Percentiles rank a stretch among this genome's conserved stretches.
Conservation (phyloP, 2,113 vertebrate species). For the Sula dactylatra region DNA sequence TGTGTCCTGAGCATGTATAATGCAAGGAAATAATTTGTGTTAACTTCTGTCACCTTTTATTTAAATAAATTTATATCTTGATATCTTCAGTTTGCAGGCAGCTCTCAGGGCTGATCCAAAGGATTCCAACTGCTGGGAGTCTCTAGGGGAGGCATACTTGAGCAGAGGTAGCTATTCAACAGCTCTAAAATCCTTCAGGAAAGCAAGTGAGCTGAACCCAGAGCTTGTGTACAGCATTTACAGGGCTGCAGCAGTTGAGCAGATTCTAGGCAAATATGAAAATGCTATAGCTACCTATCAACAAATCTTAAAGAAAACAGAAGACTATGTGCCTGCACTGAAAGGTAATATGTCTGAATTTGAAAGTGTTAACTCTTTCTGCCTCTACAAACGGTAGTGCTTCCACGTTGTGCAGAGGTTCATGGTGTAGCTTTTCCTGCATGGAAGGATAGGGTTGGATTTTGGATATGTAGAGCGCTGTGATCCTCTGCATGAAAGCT, state of each 20-base stretch:
- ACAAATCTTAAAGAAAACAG: slow-evolving; percentile 78
- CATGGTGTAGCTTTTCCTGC: neutral
- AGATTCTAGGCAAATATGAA: slow-evolving; percentile 89
- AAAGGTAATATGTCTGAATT: slow-evolving; percentile 81
- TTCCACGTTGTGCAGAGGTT: neutral
- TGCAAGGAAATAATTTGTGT: neutral
- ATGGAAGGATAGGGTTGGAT: neutral
- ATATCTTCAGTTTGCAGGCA: slow-evolving; percentile 86
- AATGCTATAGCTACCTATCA: slow-evolving; percentile 86
- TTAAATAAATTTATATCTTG: neutral
- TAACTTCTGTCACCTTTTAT: neutral
- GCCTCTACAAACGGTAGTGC: neutral
- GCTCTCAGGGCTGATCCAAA: slow-evolving; percentile 92
- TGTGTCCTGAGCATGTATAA: neutral
- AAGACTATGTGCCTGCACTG: slow-evolving; percentile 91
- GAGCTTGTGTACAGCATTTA: slow-evolving; percentile 89
- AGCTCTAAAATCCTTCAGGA: slow-evolving; percentile 91
- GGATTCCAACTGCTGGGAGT: slow-evolving; percentile 95
- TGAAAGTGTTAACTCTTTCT: neutral
- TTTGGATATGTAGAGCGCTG: neutral
- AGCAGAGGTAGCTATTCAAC: slow-evolving; percentile 90
- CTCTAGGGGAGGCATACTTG: slow-evolving; percentile 92
- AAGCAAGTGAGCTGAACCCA: slow-evolving; percentile 88
- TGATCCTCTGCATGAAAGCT: neutral
- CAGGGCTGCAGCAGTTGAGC: slow-evolving; percentile 90